Evolutionary conservation across 2,797 vertebrate species (phyloP), one percentile per base, ranked within the genome.

Genomic region (Chaetophractus vellerosus): DNA sequence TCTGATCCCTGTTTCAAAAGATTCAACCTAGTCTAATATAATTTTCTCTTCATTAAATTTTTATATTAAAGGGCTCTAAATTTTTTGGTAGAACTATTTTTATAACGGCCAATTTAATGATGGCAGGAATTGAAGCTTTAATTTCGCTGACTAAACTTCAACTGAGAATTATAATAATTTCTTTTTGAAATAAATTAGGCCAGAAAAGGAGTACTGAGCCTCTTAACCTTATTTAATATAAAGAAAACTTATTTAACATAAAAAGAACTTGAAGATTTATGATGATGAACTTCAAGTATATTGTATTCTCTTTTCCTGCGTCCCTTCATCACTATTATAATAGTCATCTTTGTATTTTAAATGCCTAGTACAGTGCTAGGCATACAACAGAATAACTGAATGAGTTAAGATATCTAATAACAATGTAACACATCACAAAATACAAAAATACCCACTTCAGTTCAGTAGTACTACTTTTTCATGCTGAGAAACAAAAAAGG

Each of bases 401-500:
- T 92, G 72, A 94, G 28, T 75, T 94, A 96, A 97, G 97, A 97
- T 96, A 96, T 93, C 94, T 94, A 95, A 79, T 96, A 98, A 98
- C 97, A 98, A 97, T 72, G 97, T 95, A 98, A 98, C 97, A 98
- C 97, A 98, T 95, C 95, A 98, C 98, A 98, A 97, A 97, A 96
- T 98, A 98, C 98, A 98, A 97, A 97, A 82, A 98, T 98, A 98
- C 97, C 87, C 97, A 98, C 93, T 98, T 97, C 96, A 97, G 98
- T 97, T 97, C 97, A 97, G 80, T 82, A 87, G 88, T 95, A 98
- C 97, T 98, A 98, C 88, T 98, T 98, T 97, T 98, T 98, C 98
- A 99, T 98, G 98, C 98, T 98, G 98, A 98, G 98, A 98, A 98
- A 99, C 97, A 97, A 89, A 89, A 96, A 97, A 98, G 97, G 97